A percentile compares a stretch with the other conserved stretches of the same genome.
These are phyloP conservation scores for Euproctis similis DNA, from an alignment of 2,888 invertebrate genomes.

Conservation along the genomic window DNA sequence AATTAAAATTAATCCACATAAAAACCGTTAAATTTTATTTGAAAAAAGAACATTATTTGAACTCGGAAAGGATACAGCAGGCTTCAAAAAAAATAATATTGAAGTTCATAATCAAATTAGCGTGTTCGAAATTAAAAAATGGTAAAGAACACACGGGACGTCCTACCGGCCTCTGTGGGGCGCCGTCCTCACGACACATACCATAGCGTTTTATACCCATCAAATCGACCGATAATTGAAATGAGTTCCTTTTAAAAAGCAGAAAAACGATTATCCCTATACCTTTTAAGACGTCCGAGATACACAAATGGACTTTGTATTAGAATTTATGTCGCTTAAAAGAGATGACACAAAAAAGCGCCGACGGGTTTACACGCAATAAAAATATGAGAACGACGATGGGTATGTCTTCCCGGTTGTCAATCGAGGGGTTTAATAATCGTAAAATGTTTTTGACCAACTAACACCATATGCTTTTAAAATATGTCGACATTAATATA, in stretches of 20 bases:
- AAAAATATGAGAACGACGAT: conserved; percentile 72
- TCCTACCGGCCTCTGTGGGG: conserved; percentile 60
- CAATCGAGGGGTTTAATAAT: conserved; percentile 71
- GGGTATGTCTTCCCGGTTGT: conserved; percentile 70
- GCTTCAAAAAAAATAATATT: conserved; percentile 36
- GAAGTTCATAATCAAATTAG: conserved; percentile 71
- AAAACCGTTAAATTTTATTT: conserved; percentile 49
- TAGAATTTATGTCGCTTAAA: conserved; percentile 76
- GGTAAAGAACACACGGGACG: conserved; percentile 44
- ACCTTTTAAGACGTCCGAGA: conserved; percentile 75
- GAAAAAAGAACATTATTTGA: conserved; percentile 52
- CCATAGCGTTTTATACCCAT: conserved; percentile 68
- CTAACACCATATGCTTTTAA: conserved; percentile 39
- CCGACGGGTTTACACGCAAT: conserved; percentile 74
- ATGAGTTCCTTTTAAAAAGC: conserved; percentile 75
- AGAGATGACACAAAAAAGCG: conserved; percentile 72
- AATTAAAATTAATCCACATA: conserved; percentile 24
- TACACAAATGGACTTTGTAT: conserved; percentile 76
- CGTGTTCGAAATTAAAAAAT: conserved; percentile 63
- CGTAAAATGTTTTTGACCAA: conserved; percentile 71
- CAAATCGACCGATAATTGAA: conserved; percentile 74
- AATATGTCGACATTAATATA: too few species aligned
- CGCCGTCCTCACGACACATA: conserved; percentile 65
- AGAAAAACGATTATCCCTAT: conserved; percentile 73
- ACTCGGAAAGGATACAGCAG: conserved; percentile 62